Evolutionary conservation across 1,140 invertebrate species (phyloP).

Genomic region (Hyphantria cunea): DNA sequence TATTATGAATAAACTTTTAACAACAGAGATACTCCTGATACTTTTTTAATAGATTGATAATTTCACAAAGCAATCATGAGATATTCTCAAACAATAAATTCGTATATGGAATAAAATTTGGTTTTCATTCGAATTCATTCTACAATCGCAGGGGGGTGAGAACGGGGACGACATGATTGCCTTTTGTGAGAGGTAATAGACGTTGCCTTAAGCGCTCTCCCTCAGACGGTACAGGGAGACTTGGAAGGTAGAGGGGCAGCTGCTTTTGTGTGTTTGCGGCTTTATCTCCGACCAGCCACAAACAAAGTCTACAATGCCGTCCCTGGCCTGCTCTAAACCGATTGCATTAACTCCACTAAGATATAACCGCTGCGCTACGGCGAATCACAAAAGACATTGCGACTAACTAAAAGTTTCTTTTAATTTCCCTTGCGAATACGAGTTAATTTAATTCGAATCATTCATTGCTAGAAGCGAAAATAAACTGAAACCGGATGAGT

Average conservation of each 20-base stretch:
- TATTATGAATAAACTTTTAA: slow-evolving; percentile 4
- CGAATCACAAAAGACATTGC: slow-evolving; percentile 25
- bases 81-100: slow-evolving; percentile 64
- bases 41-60: slow-evolving; percentile 41
- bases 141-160: slow-evolving; percentile 40
- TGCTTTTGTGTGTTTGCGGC: slow-evolving; percentile 52
- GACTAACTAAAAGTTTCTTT: slow-evolving; percentile 29
- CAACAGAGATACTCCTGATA: background rate
- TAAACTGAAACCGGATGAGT: slow-evolving; percentile 37
- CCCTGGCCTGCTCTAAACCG: slow-evolving; percentile 46
- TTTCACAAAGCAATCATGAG: slow-evolving; percentile 67
- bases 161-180: slow-evolving; percentile 36
- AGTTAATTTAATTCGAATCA: slow-evolving; percentile 48
- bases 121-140: slow-evolving; percentile 63
- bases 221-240: slow-evolving; percentile 36
- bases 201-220: slow-evolving; percentile 57
- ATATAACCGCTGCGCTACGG: slow-evolving; percentile 25
- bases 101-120: slow-evolving; percentile 55
- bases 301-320: slow-evolving; percentile 38
- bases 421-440: slow-evolving; percentile 37
- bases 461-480: slow-evolving; percentile 37
- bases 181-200: slow-evolving; percentile 63
- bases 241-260: slow-evolving; percentile 38
- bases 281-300: slow-evolving; percentile 55
- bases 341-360: slow-evolving; percentile 55